phyloP scores from a whole-genome alignment of 2,888 invertebrate genomes.

The Ormyrus thymus region DNA sequence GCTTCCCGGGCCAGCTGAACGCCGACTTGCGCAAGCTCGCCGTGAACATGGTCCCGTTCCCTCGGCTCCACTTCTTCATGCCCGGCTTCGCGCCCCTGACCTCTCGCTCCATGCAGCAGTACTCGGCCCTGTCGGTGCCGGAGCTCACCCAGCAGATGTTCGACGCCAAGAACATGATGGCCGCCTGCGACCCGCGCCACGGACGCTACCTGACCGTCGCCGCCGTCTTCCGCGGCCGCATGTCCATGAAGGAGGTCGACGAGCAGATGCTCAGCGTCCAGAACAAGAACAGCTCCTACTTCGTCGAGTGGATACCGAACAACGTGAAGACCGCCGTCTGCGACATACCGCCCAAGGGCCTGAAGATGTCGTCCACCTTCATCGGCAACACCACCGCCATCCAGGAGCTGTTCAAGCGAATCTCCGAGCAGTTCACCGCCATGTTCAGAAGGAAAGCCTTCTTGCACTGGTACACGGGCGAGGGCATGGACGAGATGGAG shows the following conservation, averaged over 20 bases:
- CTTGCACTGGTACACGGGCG: slow-evolving; percentile 98
- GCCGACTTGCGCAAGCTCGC: slow-evolving; percentile 94
- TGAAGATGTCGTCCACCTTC: slow-evolving; percentile 94
- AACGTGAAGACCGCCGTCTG: slow-evolving; percentile 89
- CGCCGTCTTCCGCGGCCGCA: slow-evolving; percentile 82
- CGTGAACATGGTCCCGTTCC: slow-evolving; percentile 97
- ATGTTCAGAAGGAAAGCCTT: slow-evolving; percentile 98
- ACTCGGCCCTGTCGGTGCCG: slow-evolving; percentile 84
- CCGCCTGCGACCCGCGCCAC: slow-evolving; percentile 85
- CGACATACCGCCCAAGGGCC: slow-evolving; percentile 85
- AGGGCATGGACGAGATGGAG: slow-evolving; percentile 99
- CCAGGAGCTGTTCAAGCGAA: slow-evolving; percentile 92
- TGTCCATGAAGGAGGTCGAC: slow-evolving; percentile 86
- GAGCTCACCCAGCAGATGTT: slow-evolving; percentile 90
- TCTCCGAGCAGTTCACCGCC: slow-evolving; percentile 92
- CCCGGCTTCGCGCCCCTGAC: slow-evolving; percentile 89
- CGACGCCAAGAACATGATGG: slow-evolving; percentile 89
- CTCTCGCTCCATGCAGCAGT: slow-evolving; percentile 83
- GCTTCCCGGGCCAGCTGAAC: slow-evolving; percentile 95
- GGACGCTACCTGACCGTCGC: slow-evolving; percentile 86
- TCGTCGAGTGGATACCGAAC: slow-evolving; percentile 87
- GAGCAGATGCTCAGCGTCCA: slow-evolving; percentile 85
- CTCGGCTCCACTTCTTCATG: slow-evolving; percentile 93
- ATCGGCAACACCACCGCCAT: slow-evolving; percentile 92
- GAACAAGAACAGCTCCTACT: slow-evolving; percentile 82